Conservation (phyloP, 2,888 invertebrate genomes). For the Cheilosia grossa region DNA sequence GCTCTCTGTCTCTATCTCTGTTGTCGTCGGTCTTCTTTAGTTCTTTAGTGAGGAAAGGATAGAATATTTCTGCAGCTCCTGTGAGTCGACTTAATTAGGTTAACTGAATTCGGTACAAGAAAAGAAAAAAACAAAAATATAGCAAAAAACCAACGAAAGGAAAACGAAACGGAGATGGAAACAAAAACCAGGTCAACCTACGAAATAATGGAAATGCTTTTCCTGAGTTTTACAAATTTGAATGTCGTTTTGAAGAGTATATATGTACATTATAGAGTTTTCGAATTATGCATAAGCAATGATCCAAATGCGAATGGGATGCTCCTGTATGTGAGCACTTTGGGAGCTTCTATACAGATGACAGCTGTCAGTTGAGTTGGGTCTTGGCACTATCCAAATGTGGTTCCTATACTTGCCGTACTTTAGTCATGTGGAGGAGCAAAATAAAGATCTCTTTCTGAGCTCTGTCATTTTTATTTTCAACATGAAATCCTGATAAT, state of each 20-base stretch:
- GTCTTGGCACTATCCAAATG: too few relatives aligned
- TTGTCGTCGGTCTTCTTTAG: not conserved
- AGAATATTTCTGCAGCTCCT: not conserved
- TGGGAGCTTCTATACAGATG: not conserved
- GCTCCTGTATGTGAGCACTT: not conserved
- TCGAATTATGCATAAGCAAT: slow-evolving; percentile 23
- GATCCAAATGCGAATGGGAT: slow-evolving; percentile 3
- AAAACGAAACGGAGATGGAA: slow-evolving; percentile 2
- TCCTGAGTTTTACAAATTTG: not conserved
- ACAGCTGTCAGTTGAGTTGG: not conserved
- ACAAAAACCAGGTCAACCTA: slow-evolving; percentile 32
- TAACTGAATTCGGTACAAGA: slow-evolving; percentile 24
- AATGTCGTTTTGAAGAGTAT: not conserved
- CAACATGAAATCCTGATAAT: too few relatives aligned
- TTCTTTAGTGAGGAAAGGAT: not conserved
- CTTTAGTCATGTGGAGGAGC: too few relatives aligned
- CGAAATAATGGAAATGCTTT: slow-evolving; percentile 24
- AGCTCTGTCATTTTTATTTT: too few relatives aligned
- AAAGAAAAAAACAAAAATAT: too few relatives aligned
- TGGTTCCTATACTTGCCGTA: too few relatives aligned
- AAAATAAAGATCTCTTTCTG: too few relatives aligned
- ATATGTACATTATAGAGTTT: not conserved
- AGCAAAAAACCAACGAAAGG: not conserved
- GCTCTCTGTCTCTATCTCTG: not conserved
- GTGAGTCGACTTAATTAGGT: slow-evolving; percentile 40